Percentiles rank a stretch among this genome's conserved stretches.
Evolutionary conservation across 1,140 invertebrate species (phyloP).

Genomic region (Papilio dardanus): DNA sequence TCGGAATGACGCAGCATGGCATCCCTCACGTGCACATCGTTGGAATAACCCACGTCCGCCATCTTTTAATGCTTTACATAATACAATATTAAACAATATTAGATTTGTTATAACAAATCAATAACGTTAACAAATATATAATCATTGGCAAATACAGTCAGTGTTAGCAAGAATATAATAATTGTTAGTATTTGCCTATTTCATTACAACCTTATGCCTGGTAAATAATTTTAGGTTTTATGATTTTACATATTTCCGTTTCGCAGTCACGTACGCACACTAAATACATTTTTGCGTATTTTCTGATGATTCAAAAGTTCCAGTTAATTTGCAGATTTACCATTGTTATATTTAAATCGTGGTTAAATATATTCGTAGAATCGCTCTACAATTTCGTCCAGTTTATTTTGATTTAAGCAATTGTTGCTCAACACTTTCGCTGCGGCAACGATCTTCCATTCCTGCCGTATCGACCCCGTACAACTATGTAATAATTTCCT

Average conservation of each 20-base stretch:
- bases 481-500: no score
- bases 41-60: constrained; percentile 38
- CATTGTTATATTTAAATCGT: no score
- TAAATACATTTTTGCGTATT: neutral
- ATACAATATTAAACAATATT: no score
- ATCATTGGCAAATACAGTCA: neutral
- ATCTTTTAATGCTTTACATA: constrained; percentile 25
- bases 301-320: neutral
- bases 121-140: constrained; percentile 3
- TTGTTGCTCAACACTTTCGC: no score
- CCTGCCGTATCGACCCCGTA: no score
- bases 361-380: no score
- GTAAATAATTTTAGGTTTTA: neutral
- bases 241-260: neutral
- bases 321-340: neutral
- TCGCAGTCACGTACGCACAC: neutral
- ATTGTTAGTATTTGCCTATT: neutral
- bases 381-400: no score
- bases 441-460: no score
- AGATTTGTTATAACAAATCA: constrained; percentile 17
- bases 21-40: constrained; percentile 42
- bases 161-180: neutral
- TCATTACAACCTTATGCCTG: neutral
- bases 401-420: no score
- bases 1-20: neutral